Evolutionary conservation across 2,888 invertebrate genomes (phyloP).

Genomic region (Therioaphis trifolii): DNA sequence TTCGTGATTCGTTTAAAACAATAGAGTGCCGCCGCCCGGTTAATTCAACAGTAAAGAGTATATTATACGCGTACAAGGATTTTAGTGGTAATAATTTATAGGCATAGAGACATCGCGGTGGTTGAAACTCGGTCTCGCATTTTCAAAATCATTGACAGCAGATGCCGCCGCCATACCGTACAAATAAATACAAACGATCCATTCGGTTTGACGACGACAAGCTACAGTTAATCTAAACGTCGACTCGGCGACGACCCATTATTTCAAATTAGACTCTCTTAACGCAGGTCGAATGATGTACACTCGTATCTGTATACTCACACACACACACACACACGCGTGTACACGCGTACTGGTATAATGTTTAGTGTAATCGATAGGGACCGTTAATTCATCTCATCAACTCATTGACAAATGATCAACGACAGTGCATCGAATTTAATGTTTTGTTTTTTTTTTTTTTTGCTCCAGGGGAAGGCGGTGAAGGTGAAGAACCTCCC

Average conservation of each 20-base stretch:
- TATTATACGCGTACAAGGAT: not conserved
- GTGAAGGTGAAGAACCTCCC: constrained; percentile 69
- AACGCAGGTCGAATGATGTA: not conserved
- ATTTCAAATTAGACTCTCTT: constrained; percentile 49
- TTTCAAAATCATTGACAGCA: constrained; percentile 42
- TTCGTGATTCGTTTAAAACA: constrained; percentile 24
- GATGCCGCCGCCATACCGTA: not conserved
- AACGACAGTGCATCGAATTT: too few species aligned
- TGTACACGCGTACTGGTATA: not conserved
- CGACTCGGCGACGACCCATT: constrained; percentile 41
- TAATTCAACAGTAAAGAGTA: not conserved
- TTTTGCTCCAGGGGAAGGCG: constrained; percentile 72
- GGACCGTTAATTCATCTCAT: not conserved
- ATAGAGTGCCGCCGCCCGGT: not conserved
- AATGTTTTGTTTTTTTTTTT: not conserved
- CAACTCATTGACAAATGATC: too few species aligned
- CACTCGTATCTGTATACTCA: not conserved
- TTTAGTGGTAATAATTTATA: too few species aligned
- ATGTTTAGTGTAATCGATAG: not conserved
- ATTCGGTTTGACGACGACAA: constrained; percentile 44
- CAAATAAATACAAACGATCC: constrained; percentile 59
- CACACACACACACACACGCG: not conserved
- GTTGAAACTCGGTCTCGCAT: not conserved
- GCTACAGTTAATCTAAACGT: constrained; percentile 50
- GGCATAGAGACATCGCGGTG: not conserved